Evolutionary conservation across 2,113 vertebrate genomes (phyloP), one percentile per base, ranked within the genome.

Genomic region (Trinectes maculatus): DNA sequence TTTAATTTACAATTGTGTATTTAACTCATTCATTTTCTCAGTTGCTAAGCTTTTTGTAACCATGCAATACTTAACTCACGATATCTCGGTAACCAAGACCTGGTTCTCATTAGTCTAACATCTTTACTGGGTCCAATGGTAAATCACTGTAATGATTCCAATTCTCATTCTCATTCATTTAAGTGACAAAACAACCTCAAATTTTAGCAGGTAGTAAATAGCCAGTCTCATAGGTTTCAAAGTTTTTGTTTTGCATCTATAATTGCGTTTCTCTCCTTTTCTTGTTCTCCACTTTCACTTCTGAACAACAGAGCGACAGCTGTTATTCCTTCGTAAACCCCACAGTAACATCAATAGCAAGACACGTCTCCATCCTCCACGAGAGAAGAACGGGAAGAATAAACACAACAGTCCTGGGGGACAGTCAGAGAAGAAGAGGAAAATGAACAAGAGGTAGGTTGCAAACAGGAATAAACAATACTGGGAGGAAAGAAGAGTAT

Each of bases 381-480:
- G 86, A 76, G 87, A 90, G 79, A 72, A 78, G 85, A 87, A 87
- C 46, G 58, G 79, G 83, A 46, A 44, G 77, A 71, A n/a, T 85
- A 87, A 90, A 89, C 80, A 88, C 51, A 29, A 1, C 18, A 5
- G 74, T 66, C 83, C 77, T 61, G 71, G 21, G 74, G 49, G 66
- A 61, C 36, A 12, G 52, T 54, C 3, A 6, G 67, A 39, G 55
- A 34, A 47, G 53, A 3, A 49, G 21, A 48, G 34, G 43, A 34
- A 26, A 21, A 34, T 37, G 15, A 49, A 42, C n/a, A 59, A 54
- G n/a, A 29, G 26, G 9, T 29, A 24, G 39, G 49, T 40, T 2
- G 16, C 33, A 46, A 57, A 21, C 28, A 29, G 53, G n/a, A n/a
- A n/a, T n/a, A n/a, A n/a, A n/a, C n/a, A n/a, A 68, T 8, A 59